Conservation (phyloP, 1,140 invertebrate genomes). For the Medauroidea extradentata region DNA sequence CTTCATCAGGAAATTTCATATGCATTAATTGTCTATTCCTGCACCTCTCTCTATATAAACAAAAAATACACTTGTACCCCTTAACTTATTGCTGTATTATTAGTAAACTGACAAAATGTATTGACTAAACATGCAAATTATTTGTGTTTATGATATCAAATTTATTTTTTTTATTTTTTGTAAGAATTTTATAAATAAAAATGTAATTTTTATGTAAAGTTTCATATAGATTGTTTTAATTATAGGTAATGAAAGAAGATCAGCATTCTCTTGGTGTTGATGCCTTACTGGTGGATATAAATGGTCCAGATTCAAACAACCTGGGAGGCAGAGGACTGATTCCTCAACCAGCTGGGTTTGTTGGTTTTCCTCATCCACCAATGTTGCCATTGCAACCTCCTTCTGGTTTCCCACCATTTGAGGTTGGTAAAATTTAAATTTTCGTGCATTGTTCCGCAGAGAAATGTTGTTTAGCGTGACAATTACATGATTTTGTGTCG, state of each 20-base stretch:
- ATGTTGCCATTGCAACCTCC: conserved; percentile 44
- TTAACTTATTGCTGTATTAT: no score
- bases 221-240: neutral
- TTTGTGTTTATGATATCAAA: no score
- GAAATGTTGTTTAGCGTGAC: no score
- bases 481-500: conserved; percentile 37
- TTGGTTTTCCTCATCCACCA: conserved; percentile 68
- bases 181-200: no score
- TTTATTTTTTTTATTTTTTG: no score
- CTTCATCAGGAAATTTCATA: no score
- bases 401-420: conserved; percentile 1
- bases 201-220: no score
- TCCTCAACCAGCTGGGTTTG: conserved; percentile 69
- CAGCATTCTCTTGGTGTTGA: conserved; percentile 55
- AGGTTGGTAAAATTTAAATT: neutral
- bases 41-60: no score
- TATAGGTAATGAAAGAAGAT: conserved; percentile 72
- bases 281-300: conserved; percentile 71
- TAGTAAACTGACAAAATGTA: no score
- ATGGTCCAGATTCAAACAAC: conserved; percentile 40
- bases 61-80: no score
- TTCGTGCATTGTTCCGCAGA: neutral
- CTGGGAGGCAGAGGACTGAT: conserved; percentile 48
- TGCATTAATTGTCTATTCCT: no score
- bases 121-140: no score